Percentiles rank a stretch among this genome's conserved stretches.
phyloP scores from a whole-genome alignment of 2,888 invertebrate genomes.

The Drosophila robusta region DNA sequence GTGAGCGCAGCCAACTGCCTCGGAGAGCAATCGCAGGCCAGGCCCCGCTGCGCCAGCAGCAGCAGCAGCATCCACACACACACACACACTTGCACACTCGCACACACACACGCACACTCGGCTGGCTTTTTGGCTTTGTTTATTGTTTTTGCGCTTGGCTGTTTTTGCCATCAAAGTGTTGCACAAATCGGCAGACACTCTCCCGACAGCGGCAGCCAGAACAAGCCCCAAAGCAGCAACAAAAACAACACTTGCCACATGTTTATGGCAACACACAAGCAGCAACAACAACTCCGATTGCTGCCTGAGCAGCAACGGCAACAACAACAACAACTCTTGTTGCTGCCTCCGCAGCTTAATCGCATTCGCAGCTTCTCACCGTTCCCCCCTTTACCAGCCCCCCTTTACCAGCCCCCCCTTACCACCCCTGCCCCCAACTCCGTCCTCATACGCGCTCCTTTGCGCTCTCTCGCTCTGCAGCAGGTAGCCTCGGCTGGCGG shows the following conservation, averaged over 20 bases:
- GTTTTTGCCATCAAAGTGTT: conserved; percentile 72
- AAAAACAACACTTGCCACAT: conserved; percentile 65
- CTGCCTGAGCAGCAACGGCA: conserved; percentile 28
- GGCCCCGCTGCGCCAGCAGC: conserved; percentile 52
- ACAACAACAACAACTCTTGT: conserved; percentile 25
- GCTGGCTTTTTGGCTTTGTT: conserved; percentile 59
- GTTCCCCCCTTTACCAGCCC: conserved; percentile 1
- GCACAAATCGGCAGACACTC: conserved; percentile 78
- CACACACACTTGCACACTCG: conserved; percentile 14
- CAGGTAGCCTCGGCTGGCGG: conserved; percentile 40
- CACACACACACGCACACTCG: conserved; percentile 6
- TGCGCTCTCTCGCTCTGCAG: conserved; percentile 1
- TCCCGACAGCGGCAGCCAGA: conserved; percentile 39
- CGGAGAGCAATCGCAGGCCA: conserved; percentile 63
- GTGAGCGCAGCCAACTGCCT: conserved; percentile 61
- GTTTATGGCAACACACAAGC: conserved; percentile 59
- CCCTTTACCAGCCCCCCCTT: background rate
- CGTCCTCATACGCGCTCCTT: background rate
- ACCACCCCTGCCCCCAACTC: conserved; percentile 7
- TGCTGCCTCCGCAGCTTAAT: conserved; percentile 46
- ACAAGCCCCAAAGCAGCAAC: conserved; percentile 40
- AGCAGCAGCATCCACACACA: conserved; percentile 27
- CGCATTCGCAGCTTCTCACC: conserved; percentile 59
- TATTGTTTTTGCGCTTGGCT: conserved; percentile 70
- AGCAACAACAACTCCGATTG: conserved; percentile 25